A percentile compares a stretch with the other conserved stretches of the same genome.
Conservation (phyloP, 2,113 vertebrate species). For the Equus przewalskii region DNA sequence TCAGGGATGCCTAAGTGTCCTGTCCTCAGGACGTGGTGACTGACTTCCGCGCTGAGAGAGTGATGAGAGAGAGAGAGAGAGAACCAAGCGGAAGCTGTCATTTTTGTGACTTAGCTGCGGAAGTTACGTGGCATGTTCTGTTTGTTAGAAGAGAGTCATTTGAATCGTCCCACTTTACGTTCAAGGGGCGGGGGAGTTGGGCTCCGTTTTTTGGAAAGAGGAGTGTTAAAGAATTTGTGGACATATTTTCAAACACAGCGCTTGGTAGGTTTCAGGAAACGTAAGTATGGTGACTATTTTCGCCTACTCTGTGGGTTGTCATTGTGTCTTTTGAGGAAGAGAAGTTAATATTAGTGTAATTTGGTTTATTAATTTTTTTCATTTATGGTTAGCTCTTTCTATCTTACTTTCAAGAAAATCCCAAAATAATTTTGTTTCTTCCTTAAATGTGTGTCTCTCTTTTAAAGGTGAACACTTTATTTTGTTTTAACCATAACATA, state of each 20-base stretch:
- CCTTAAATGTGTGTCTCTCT: neutral
- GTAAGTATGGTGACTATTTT: neutral
- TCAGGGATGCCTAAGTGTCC: neutral
- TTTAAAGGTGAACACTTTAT: neutral
- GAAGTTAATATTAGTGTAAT: neutral
- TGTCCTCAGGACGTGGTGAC: neutral
- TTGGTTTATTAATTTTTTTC: neutral
- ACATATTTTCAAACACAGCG: neutral
- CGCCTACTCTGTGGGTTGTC: neutral
- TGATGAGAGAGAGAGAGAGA: neutral
- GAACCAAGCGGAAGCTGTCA: neutral
- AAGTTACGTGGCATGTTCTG: neutral
- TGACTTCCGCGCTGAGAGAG: neutral
- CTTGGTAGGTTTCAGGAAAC: neutral
- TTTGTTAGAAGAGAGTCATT: neutral
- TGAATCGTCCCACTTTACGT: neutral
- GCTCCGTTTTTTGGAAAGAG: neutral
- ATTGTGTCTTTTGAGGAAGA: neutral
- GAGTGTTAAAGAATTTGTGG: neutral
- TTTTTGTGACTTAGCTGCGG: neutral
- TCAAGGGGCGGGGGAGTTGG: neutral
- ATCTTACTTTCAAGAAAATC: slow-evolving; percentile 21
- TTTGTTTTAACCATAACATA: neutral
- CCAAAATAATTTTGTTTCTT: neutral
- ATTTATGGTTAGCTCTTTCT: neutral